Percentiles rank a stretch among this genome's conserved stretches.
phyloP scores from a whole-genome alignment of 1,140 invertebrate species.

The Augochlora pura region DNA sequence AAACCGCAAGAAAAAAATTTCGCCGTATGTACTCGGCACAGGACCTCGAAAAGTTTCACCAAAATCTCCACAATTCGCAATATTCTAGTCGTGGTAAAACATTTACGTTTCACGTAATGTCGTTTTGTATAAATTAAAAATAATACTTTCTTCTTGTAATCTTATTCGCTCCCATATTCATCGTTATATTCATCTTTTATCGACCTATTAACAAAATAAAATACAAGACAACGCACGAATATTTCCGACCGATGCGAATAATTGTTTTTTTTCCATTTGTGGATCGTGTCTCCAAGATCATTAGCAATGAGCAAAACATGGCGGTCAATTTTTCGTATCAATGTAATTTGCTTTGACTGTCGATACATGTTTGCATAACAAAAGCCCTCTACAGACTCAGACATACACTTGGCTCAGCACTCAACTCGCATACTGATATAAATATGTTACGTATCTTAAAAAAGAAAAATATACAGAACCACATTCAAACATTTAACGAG shows the following conservation, averaged over 20 bases:
- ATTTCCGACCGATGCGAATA: constrained; percentile 28
- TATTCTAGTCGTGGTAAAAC: constrained; percentile 27
- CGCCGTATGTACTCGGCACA: constrained; percentile 19
- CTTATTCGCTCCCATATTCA: constrained; percentile 54
- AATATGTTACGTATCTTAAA: constrained; percentile 18
- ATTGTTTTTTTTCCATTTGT: too few relatives aligned
- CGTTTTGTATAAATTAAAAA: constrained; percentile 67
- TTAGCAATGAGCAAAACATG: constrained; percentile 41
- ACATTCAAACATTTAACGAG: constrained; percentile 35
- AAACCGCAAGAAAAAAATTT: constrained; percentile 45
- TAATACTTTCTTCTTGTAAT: constrained; percentile 74
- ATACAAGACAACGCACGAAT: constrained; percentile 54
- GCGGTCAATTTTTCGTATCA: not conserved
- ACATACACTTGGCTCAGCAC: constrained; percentile 21
- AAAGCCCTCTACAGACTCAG: constrained; percentile 25
- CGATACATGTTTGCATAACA: constrained; percentile 26
- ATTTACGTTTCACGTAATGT: constrained; percentile 54
- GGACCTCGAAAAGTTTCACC: constrained; percentile 56
- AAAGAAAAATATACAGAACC: constrained; percentile 40
- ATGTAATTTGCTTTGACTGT: constrained; percentile 13
- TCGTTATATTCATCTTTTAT: constrained; percentile 55
- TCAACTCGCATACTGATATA: constrained; percentile 28
- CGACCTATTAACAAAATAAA: constrained; percentile 59
- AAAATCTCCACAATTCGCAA: constrained; percentile 28
- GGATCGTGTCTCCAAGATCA: not conserved